Base-by-base conservation (phyloP, 2,888 invertebrate genomes). In the Callinectes sapidus region DNA sequence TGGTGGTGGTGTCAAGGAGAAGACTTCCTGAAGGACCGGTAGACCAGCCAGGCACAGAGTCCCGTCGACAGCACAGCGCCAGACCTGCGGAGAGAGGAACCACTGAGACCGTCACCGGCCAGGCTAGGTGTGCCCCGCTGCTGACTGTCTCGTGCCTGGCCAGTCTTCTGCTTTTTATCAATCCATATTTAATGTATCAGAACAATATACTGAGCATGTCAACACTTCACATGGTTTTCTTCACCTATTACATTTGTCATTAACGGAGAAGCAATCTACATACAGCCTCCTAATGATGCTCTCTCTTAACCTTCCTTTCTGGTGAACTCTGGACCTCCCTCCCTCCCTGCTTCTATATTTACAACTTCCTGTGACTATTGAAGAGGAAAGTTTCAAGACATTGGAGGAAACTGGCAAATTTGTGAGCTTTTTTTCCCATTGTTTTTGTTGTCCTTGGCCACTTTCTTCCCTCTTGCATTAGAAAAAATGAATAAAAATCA, bases 31-130 rank as follows among this genome's bases (percentile, higher is more conserved):
- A 92, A 85, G 23, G 92, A 85, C 28, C 61, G 54, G 66, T 92
- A 92, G 8, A 89, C 77, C 18, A 92, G 87, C 89, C 92, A 92
- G 10, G 35, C 89, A 85, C 92, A 85, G 16, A 92, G 61, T 18
- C 92, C 89, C 8, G 92, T 35, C 18, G 92, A 92, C 61, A 92
- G 81, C 66, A 89, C 61, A 28, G 81, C 92, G 13, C 88, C 71
- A 18, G 92, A 92, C 92, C 92, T 92, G 81, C 18, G 88, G 61
- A 2, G 18, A 61, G 1, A 10, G 61, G 18, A 6, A 23, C 1
- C 61, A 23, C 13, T 23, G 61, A 23, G 61, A 23, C 18, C 1
- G 6, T 3, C 18, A 23, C 61, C 6, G 0, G 13, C 23, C 61
- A 16, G 18, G 16, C n/a, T 10, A 6, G 32, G 1, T 35, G 32